Conservation (phyloP, 2,888 invertebrate genomes). For the Cantharis rufa region DNA sequence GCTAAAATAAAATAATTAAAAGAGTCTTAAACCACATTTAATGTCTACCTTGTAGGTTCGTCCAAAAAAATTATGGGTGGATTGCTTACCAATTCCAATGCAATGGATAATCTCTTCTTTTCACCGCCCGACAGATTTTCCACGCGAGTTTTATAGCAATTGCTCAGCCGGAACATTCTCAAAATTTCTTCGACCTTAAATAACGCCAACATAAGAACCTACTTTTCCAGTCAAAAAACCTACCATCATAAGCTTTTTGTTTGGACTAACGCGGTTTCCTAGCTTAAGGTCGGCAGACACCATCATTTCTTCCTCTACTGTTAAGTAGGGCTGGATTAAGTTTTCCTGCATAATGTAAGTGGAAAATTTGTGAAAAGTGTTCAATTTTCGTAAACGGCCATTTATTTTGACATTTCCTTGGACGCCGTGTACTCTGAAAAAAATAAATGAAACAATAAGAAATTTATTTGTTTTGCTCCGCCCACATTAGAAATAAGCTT, state of each 20-base stretch:
- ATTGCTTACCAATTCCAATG: conserved; percentile 79
- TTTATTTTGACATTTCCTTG: conserved; percentile 71
- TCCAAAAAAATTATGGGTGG: conserved; percentile 82
- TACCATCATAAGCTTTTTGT: neutral
- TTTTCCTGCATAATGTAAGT: conserved; percentile 85
- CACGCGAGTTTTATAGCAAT: conserved; percentile 67
- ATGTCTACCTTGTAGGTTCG: conserved; percentile 74
- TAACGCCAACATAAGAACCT: neutral
- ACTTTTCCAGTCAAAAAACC: conserved; percentile 1
- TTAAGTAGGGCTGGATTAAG: conserved; percentile 70
- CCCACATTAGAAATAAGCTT: neutral
- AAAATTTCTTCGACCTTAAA: conserved; percentile 75
- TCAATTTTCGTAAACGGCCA: conserved; percentile 68
- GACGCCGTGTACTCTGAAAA: conserved; percentile 60
- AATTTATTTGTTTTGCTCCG: neutral
- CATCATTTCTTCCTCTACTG: conserved; percentile 74
- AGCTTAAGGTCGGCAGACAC: conserved; percentile 76
- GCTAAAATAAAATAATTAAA: conserved; percentile 49
- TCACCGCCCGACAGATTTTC: conserved; percentile 77
- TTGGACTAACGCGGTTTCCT: conserved; percentile 50
- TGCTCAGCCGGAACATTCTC: conserved; percentile 69
- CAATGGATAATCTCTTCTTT: conserved; percentile 74
- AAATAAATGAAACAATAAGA: neutral
- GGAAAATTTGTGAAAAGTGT: conserved; percentile 73
- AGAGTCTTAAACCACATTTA: neutral